These are phyloP conservation scores for Andricus quercusramuli DNA, from an alignment of 2,888 invertebrate species.

Conservation along the genomic window DNA sequence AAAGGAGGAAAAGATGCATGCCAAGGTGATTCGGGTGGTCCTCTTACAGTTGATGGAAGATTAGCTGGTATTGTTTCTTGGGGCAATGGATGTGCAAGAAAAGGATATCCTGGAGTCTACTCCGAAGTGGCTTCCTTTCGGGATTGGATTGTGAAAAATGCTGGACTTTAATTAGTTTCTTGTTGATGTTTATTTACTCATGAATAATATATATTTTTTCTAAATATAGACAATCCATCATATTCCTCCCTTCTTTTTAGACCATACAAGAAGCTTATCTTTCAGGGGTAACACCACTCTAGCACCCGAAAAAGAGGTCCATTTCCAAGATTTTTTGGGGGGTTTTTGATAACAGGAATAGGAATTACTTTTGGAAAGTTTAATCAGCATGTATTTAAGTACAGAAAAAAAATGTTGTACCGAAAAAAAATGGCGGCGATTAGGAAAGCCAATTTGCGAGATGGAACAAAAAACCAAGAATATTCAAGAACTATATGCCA, in stretches of 20 bases:
- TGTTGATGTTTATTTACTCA: not conserved
- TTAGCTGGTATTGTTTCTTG: slow-evolving; percentile 71
- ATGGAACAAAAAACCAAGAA: no score
- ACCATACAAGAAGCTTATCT: not conserved
- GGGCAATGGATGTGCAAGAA: slow-evolving; percentile 81
- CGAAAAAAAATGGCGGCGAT: no score
- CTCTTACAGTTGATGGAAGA: slow-evolving; percentile 61
- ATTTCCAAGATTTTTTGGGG: no score
- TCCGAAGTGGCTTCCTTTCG: slow-evolving; percentile 81
- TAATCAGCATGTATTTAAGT: no score
- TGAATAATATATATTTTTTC: not conserved
- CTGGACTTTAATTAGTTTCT: slow-evolving; percentile 6
- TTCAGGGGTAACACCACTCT: no score
- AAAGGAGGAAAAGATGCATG: slow-evolving; percentile 79
- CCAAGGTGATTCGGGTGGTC: slow-evolving; percentile 68
- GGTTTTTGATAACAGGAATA: no score
- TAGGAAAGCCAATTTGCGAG: no score
- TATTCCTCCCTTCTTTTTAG: no score
- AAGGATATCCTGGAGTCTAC: slow-evolving; percentile 78
- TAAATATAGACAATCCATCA: not conserved
- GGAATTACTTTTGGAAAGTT: no score
- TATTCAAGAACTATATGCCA: no score
- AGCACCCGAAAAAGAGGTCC: no score
- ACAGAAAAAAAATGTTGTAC: no score
- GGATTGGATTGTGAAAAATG: slow-evolving; percentile 59